These are phyloP conservation scores for Cecidostiba fungosa DNA, from an alignment of 2,888 invertebrate genomes.

Conservation along the genomic window DNA sequence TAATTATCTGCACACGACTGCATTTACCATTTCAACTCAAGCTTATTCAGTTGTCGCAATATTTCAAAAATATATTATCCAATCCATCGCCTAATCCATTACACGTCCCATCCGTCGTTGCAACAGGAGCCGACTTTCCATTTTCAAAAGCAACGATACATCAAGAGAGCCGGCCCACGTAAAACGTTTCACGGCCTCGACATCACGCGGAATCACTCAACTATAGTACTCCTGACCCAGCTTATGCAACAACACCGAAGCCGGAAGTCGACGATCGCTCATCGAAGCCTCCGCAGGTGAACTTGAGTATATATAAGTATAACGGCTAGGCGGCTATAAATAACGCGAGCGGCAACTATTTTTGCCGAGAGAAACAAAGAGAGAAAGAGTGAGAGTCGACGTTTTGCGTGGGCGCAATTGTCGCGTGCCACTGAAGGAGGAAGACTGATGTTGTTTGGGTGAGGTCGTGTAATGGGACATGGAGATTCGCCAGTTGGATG, in stretches of 20 bases:
- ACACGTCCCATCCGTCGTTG: not conserved
- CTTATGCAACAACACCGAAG: slow-evolving; percentile 11
- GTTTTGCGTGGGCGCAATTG: slow-evolving; percentile 41
- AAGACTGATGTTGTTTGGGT: slow-evolving; percentile 16
- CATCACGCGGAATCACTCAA: not conserved
- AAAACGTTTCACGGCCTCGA: not conserved
- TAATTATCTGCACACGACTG: not conserved
- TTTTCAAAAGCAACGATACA: slow-evolving; percentile 11
- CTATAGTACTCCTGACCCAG: slow-evolving; percentile 21
- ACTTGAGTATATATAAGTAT: slow-evolving; percentile 8
- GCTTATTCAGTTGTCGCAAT: not conserved
- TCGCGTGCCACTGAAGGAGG: slow-evolving; percentile 31
- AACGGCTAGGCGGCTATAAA: slow-evolving; percentile 62
- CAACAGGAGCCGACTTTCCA: not conserved
- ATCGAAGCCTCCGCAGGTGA: slow-evolving; percentile 31
- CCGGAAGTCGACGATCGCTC: slow-evolving; percentile 20
- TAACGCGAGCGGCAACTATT: slow-evolving; percentile 68
- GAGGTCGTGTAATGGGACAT: not conserved
- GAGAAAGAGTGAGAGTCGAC: slow-evolving; percentile 17
- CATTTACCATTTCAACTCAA: not conserved
- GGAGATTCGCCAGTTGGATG: not conserved
- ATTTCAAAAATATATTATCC: not conserved
- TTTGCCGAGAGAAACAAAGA: slow-evolving; percentile 63
- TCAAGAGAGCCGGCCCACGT: not conserved
- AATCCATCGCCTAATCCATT: not conserved